Evolutionary conservation across 2,113 vertebrate genomes (phyloP), one percentile per base, ranked within the genome.

Genomic region (Tautogolabrus adspersus): DNA sequence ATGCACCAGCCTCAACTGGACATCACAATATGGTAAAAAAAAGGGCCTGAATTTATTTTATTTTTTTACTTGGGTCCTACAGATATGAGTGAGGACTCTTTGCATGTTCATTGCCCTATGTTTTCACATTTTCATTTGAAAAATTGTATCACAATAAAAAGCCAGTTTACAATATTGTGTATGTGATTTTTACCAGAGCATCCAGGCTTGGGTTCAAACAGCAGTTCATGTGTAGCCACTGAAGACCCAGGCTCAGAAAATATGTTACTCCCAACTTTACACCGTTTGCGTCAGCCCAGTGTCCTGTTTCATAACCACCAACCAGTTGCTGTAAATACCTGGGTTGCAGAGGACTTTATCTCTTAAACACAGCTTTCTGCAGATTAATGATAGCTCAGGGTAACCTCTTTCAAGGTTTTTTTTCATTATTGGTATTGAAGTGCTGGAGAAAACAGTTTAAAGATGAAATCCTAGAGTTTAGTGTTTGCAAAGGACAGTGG

Each of bases 331-430:
- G 15, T 75, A 59, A 64, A 60, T 52, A 47, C n/a, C 60, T 40
- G 61, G 54, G 65, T 69, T 26, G 21, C 21, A 1, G 34, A 11
- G 67, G 44, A 59, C 52, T 62, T 57, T 3, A 69, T 65, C n/a
- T 82, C 56, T 62, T 73, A 58, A 59, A 66, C 59, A 77, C 54
- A 62, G 62, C 60, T 66, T 54, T 61, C 44, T 60, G 46, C 21
- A 23, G n/a, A 62, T 79, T 22, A 68, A 62, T 77, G n/a, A 80
- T 9, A 64, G 58, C 47, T 66, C 34, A 16, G 10, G 16, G 1
- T 40, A 8, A 62, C 52, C 19, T 66, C 37, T 66, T 65, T 40
- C 26, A 64, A 42, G 30, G 30, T 0, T 3, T 54, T 72, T 21
- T 61, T 10, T 66, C 26, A 49, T 5, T 10, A 21, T 22, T 58